Base-by-base conservation (phyloP, 1,140 invertebrate genomes). In the Calliopsis andreniformis region DNA sequence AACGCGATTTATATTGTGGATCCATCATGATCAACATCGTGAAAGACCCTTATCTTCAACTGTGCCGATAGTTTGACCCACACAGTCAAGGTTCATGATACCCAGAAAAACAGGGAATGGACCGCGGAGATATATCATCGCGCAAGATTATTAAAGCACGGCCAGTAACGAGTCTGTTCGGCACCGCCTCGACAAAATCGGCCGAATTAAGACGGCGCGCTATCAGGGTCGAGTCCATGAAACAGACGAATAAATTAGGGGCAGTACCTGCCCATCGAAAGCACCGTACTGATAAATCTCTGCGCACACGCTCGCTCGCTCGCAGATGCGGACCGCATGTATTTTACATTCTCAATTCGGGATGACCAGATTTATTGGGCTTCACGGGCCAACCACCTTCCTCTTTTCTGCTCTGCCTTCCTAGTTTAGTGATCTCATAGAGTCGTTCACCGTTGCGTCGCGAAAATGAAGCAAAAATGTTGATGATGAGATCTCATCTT, bases 341-440 rank as follows among this genome's bases (percentile, higher is more conserved):
- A 87, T 85, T 89, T 88, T 89, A 87, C 87, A 89, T 88, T 88
- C 87, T 88, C 88, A 88, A 87, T 89, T 88, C 82, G 85, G 87
- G 86, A 89, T 83, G 87, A 86, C 82, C 79, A 87, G 86, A 87
- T 87, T 87, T 87, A 87, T 87, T 76, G 84, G 66, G 78, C 73
- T 82, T 83, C 83, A 82, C n/a, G 70, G 23, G 55, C 66, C 80
- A 78, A 78, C 83, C 72, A 62, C 72, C 69, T 85, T 63, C 53
- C 81, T 51, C 73, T 70, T 53, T 61, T 20, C 43, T 20, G 20
- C n/a, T n/a, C 35, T 28, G 55, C 72, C 66, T 82, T 82, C 80
- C 80, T 70, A 82, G 66, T 81, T 81, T 72, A 61, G 56, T 53
- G 45, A 49, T 35, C 56, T 12, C 62, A 75, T 75, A 75, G 62